Base-by-base conservation (phyloP, 2,113 vertebrate genomes). In the Chamaetylas fuelleborni region DNA sequence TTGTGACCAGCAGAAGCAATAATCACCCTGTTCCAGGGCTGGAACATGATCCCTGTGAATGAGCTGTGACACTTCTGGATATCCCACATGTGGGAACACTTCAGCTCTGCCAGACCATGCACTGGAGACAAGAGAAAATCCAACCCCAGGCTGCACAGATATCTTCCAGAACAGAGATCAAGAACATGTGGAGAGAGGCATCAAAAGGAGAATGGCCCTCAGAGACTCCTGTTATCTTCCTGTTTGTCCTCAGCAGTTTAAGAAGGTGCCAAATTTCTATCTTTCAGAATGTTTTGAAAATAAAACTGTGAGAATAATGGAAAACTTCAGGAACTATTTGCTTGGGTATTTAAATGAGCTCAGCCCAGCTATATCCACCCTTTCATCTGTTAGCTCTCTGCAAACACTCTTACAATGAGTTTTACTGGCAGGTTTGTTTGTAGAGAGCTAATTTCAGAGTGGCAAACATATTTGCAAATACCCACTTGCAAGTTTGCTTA, bases 381-480 rank as follows among this genome's bases (percentile, higher is more conserved):
- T 90, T 65, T 95, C 70, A 82, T 85, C 61, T 62, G 51, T 76
- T 95, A 91, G 76, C 43, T 77, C 86, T 96, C 79, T 81, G 89
- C 91, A 96, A 96, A 97, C 89, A 95, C 87, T 94, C 50, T 24
- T 80, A 78, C 91, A 88, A 86, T 61, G 89, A 70, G 61, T 88
- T 97, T 93, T 95, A 79, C 71, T 64, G 50, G 31, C 62, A 66
- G 81, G 42, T 64, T 58, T 95, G 71, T 97, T 97, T 97, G 93
- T 66, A 96, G 89, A 96, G 81, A 93, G 77, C 87, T 97, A 80
- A 97, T 96, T 97, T 97, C 73, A 74, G 87, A 95, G 89, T 78
- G 82, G 29, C 82, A 40, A 22, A 51, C 62, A 20, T 95, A 96
- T 96, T 96, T 97, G 94, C 88, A 94, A 92, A 93, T 94, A 85